Conservation (phyloP, 2,113 vertebrate genomes). For the Gorsachius goisagi region DNA sequence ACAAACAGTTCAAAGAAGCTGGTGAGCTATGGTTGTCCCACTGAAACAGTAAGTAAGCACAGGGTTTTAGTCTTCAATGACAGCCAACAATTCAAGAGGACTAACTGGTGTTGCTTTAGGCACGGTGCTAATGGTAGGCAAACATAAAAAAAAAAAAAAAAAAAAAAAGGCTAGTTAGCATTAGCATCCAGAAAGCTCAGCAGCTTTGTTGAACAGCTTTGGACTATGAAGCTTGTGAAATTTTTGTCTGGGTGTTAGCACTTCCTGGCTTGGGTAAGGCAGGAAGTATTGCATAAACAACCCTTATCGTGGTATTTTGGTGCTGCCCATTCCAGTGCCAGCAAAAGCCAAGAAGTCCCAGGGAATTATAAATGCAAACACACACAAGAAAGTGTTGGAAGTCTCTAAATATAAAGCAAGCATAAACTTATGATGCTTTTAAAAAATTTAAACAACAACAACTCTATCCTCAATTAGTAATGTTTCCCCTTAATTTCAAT, state of each 20-base stretch:
- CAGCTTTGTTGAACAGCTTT: neutral
- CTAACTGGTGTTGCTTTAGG: neutral
- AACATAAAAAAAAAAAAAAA: neutral
- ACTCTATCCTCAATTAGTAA: neutral
- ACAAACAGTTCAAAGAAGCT: neutral
- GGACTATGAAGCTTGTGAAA: slow-evolving; percentile 8
- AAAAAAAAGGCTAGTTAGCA: neutral
- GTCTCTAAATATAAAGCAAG: neutral
- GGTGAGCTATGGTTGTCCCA: neutral
- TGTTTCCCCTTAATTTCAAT: neutral
- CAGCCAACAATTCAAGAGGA: neutral
- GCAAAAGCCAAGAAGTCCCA: neutral
- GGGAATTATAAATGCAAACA: neutral
- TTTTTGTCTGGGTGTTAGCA: slow-evolving; percentile 2
- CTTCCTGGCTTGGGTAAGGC: slow-evolving; percentile 43
- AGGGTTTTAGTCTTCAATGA: neutral
- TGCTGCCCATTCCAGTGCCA: neutral
- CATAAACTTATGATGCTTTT: neutral
- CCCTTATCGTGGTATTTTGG: neutral
- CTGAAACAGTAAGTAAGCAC: neutral
- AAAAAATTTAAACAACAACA: neutral
- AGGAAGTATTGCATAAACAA: slow-evolving; percentile 31
- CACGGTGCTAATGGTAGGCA: neutral
- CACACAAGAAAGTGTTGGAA: neutral
- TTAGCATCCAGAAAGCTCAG: neutral